Evolutionary conservation across 2,797 vertebrate species (phyloP), one percentile per base, ranked within the genome.

Genomic region (Myotis myotis): DNA sequence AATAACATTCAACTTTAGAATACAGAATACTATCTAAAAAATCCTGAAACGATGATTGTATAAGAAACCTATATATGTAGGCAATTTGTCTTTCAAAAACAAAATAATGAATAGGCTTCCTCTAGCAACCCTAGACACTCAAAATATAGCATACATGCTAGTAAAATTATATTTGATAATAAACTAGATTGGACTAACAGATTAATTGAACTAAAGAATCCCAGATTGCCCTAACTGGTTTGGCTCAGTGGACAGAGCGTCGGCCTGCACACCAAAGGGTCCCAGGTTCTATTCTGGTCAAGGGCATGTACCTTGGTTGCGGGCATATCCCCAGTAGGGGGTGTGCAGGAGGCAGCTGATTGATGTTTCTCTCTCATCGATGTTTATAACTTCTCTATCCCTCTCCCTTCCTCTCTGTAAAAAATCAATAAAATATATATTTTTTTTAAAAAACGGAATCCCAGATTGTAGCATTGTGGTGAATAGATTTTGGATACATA

Each of bases 41-140:
- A 44, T 53, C 78, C 53, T 80, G 6, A 74, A 3, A 87, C 11
- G 7, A 53, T 41, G 0, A 10, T 71, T 16, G 5, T 33, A 86
- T 1, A 84, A 86, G 4, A 78, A 36, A 83, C 74, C 33, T 41
- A 55, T 4, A 25, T 3, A 25, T 7, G 13, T 22, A 74, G 8
- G 53, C 1, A 74, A 57, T 36, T 75, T 87, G 17, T 75, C 25
- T 75, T 93, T 87, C 2, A 91, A 93, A 49, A 70, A 70, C 8
- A 33, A 1, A 78, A 23, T 62, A 78, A 84, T 0, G 71, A 74
- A 75, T 8, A 25, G 41, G 20, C 28, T 78, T 49, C 86, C 17
- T 68, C 23, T 85, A 94, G 13, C 25, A 93, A 92, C 8, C 3
- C 11, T 79, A 22, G 25, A 28, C 17, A 49, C 4, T 80, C 19